Evolutionary conservation across 1,140 invertebrate species (phyloP).

Genomic region (Calephelis nemesis): DNA sequence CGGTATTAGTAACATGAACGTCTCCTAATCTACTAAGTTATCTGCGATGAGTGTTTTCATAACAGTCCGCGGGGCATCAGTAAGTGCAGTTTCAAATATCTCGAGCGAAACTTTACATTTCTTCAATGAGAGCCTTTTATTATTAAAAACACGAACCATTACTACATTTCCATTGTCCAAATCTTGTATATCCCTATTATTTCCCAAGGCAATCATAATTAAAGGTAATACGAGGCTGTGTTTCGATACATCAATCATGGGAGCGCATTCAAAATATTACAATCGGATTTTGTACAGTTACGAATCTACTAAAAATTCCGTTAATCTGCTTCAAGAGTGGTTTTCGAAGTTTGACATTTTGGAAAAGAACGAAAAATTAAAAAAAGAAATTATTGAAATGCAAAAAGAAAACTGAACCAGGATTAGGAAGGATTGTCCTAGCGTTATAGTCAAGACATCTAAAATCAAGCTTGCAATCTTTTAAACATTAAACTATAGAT

Average conservation of each 20-base stretch:
- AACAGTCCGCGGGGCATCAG: slow-evolving; percentile 36
- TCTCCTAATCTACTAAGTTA: slow-evolving; percentile 52
- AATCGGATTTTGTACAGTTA: slow-evolving; percentile 36
- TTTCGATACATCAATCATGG: slow-evolving; percentile 71
- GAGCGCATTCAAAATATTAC: slow-evolving; percentile 45
- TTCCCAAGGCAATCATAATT: slow-evolving; percentile 68
- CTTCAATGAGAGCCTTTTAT: slow-evolving; percentile 67
- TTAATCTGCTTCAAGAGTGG: neutral
- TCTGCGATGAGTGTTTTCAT: slow-evolving; percentile 51
- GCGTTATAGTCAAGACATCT: slow-evolving; percentile 15
- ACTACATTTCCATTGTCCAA: slow-evolving; percentile 73
- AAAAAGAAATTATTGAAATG: slow-evolving; percentile 43
- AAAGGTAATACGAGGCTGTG: slow-evolving; percentile 65
- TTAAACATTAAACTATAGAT: slow-evolving; percentile 70
- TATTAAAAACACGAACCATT: slow-evolving; percentile 61
- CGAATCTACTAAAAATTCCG: slow-evolving; percentile 6
- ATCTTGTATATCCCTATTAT: slow-evolving; percentile 53
- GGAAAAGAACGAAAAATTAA: slow-evolving; percentile 30
- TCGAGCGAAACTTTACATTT: slow-evolving; percentile 67
- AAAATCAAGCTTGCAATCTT: slow-evolving; percentile 71
- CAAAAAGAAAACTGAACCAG: slow-evolving; percentile 51
- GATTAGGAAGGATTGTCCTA: slow-evolving; percentile 64
- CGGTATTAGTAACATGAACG: slow-evolving; percentile 66
- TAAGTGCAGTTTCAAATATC: slow-evolving; percentile 53
- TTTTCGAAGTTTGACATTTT: slow-evolving; percentile 31